Evolutionary conservation across 2,888 invertebrate species (phyloP).

Genomic region (Nephrotoma guestfalica): DNA sequence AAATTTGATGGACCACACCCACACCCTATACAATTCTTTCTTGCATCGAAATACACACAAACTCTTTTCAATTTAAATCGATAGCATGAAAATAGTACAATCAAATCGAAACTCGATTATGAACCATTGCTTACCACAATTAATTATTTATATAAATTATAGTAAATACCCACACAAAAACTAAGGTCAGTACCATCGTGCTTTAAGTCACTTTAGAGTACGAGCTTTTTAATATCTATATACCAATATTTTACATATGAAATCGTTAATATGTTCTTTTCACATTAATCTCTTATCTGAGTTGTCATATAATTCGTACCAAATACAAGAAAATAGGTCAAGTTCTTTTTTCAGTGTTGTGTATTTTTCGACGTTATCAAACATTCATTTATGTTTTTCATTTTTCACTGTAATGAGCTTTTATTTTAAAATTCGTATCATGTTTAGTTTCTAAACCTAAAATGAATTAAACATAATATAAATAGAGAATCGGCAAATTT

Average conservation of each 20-base stretch:
- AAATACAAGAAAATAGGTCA: neutral
- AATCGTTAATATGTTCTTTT: neutral
- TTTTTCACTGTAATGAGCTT: neutral
- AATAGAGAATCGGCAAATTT: neutral
- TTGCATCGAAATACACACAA: neutral
- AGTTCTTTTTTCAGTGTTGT: neutral
- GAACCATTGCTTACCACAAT: too few relatives aligned
- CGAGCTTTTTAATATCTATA: too few relatives aligned
- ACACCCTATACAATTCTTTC: neutral
- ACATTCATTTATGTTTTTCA: neutral
- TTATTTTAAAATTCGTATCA: neutral
- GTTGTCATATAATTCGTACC: neutral
- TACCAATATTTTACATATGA: too few relatives aligned
- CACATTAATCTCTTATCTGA: neutral
- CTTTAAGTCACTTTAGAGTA: too few relatives aligned
- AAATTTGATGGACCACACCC: neutral
- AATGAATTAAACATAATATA: neutral
- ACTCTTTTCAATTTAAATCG: neutral
- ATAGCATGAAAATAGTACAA: too few relatives aligned
- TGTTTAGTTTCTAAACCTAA: neutral
- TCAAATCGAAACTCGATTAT: too few relatives aligned
- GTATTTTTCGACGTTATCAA: neutral
- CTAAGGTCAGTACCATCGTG: too few relatives aligned
- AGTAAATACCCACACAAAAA: too few relatives aligned
- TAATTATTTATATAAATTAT: too few relatives aligned